Base-by-base conservation (phyloP, 2,888 invertebrate species). In the Euzetes globulus region DNA sequence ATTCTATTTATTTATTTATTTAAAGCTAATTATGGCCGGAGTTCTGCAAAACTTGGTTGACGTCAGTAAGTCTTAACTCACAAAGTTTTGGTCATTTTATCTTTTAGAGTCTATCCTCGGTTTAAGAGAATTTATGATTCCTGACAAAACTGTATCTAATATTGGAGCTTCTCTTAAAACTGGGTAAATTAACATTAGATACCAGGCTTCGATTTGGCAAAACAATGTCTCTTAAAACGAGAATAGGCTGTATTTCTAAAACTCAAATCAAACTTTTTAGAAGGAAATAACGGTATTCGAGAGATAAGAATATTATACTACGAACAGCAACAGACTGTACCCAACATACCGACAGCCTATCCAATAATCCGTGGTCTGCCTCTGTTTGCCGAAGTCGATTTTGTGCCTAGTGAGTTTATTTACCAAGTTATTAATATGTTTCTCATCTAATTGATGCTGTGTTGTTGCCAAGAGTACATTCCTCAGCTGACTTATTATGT, bases 221-320 rank as follows among this genome's bases (percentile, higher is more conserved):
- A n/a, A n/a, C n/a, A n/a, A n/a, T n/a, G n/a, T n/a, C n/a, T n/a
- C n/a, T n/a, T n/a, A n/a, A n/a, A n/a, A n/a, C n/a, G n/a, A n/a
- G n/a, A n/a, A n/a, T n/a, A n/a, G n/a, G n/a, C n/a, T n/a, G n/a
- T n/a, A n/a, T n/a, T n/a, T n/a, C n/a, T n/a, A n/a, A n/a, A n/a
- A n/a, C n/a, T n/a, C n/a, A n/a, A n/a, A n/a, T n/a, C n/a, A n/a
- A n/a, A n/a, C n/a, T n/a, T n/a, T n/a, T 65, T 33, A 74, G 74
- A 74, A 52, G 74, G 74, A 15, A 74, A 74, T 74, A 45, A 65
- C n/a, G 74, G 71, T 17, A 71, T 74, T n/a, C 71, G 71, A 15
- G 19, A 58, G 33, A 71, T 74, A 15, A 71, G 71, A n/a, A 55
- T 74, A 17, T 47, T 74, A 65, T 74, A 74, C 15, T 71, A 71